Evolutionary conservation across 2,888 invertebrate species (phyloP), one percentile per base, ranked within the genome.

Genomic region (Hydropsyche betteni): DNA sequence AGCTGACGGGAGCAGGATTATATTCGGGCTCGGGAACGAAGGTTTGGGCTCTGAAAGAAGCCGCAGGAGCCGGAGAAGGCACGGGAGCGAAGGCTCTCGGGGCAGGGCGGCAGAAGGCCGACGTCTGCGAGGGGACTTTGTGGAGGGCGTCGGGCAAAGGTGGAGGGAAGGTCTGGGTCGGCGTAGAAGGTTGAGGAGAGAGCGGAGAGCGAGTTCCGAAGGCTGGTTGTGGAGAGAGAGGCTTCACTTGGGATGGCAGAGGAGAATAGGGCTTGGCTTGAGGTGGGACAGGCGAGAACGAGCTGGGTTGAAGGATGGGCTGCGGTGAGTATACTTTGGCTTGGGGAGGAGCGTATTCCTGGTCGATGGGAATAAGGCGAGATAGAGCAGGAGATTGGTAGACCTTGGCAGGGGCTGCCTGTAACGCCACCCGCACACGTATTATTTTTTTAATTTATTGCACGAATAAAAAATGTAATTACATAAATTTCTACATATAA

Each of bases 11-110:
- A 36, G 36, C 73, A 14, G 14, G 38, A 34, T 51, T 33, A 10
- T 61, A 58, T 8, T 36, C 84, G 83, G 83, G 86, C 80, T 85
- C 85, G 82, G 85, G 86, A 80, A 84, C 83, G 80, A 82, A 80
- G 79, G 83, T 83, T 52, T 85, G 85, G 79, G 86, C 85, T n/a
- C 36, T 86, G 4, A 69, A 16, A 14, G n/a, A 6, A 58, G 34
- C 36, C 84, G 75, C 83, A 84, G 81, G 83, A 83, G 72, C 84
- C 82, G 64, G 81, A 80, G 34, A 69, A 52, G 36, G 80, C 81
- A 24, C 74, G 16, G 78, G 84, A 82, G 76, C 74, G 64, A 83
- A 81, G 24, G 83, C 83, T 61, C 83, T 81, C 64, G 75, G 70
- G 83, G 83, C 33, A 14, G 73, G 55, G 7, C 69, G 68, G n/a